Evolutionary conservation across 2,888 invertebrate species (phyloP).

Genomic region (Limnephilus auricula): DNA sequence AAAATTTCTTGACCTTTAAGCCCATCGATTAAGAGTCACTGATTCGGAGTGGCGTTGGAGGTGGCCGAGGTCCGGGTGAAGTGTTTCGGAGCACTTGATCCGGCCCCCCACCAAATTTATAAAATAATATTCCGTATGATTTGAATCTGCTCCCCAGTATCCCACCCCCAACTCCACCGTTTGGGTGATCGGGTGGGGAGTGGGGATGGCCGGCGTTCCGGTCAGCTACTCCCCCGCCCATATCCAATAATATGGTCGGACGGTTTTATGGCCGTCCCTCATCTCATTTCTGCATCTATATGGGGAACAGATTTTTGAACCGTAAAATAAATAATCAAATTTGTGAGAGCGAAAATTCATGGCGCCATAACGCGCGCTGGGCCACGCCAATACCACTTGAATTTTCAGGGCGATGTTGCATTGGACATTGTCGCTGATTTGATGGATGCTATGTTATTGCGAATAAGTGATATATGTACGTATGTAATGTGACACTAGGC

Average conservation of each 20-base stretch:
- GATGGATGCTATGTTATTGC: background rate
- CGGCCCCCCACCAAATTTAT: background rate
- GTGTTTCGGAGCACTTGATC: background rate
- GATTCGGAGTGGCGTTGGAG: background rate
- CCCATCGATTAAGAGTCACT: background rate
- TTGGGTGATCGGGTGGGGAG: background rate
- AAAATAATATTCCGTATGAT: conserved; percentile 36
- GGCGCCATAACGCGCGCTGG: background rate
- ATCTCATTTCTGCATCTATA: conserved; percentile 66
- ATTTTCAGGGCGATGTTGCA: background rate
- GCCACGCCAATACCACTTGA: background rate
- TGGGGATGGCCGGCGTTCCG: background rate
- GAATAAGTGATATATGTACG: background rate
- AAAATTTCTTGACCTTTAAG: background rate
- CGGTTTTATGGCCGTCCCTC: conserved; percentile 64
- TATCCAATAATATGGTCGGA: conserved; percentile 66
- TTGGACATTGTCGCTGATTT: background rate
- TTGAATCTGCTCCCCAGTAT: conserved; percentile 25
- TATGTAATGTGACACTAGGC: too few species aligned
- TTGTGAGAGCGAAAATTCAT: conserved; percentile 45
- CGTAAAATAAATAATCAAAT: conserved; percentile 66
- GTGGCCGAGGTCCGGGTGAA: conserved; percentile 1
- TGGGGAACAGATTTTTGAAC: conserved; percentile 66
- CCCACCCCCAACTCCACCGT: background rate
- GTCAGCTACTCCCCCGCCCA: conserved; percentile 40